Conservation (phyloP, 2,888 invertebrate species). For the Euplagia quadripunctaria region DNA sequence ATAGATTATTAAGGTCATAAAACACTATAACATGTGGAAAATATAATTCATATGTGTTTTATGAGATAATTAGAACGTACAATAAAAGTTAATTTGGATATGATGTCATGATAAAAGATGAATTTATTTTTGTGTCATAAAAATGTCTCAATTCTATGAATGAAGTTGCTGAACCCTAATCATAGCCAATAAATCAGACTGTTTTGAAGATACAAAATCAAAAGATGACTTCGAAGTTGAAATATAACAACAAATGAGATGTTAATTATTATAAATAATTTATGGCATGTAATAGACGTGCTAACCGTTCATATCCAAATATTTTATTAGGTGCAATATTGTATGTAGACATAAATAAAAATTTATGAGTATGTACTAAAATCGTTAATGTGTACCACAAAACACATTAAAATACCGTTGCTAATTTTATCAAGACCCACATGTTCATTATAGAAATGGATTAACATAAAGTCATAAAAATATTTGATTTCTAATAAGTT, state of each 20-base stretch:
- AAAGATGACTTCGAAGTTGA: conserved; percentile 14
- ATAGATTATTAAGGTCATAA: conserved; percentile 30
- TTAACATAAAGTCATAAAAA: background rate
- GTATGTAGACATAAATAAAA: conserved; percentile 26
- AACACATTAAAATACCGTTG: conserved; percentile 14
- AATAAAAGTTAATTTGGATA: conserved; percentile 49
- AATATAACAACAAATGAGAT: conserved; percentile 19
- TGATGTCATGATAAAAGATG: conserved; percentile 44
- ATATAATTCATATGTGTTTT: conserved; percentile 59
- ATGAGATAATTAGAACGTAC: conserved; percentile 62
- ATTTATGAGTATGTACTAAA: conserved; percentile 21
- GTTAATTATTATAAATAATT: conserved; percentile 28
- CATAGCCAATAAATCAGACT: conserved; percentile 10
- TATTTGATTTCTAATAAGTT: conserved; percentile 9
- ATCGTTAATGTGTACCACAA: conserved; percentile 20
- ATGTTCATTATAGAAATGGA: background rate
- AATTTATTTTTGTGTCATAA: conserved; percentile 18
- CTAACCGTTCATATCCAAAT: conserved; percentile 35
- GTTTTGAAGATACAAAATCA: conserved; percentile 16
- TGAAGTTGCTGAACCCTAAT: conserved; percentile 13
- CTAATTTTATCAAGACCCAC: background rate
- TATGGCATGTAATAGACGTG: conserved; percentile 27
- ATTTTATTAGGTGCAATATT: conserved; percentile 45
- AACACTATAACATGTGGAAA: conserved; percentile 60
- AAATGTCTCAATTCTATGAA: conserved; percentile 16